A percentile compares a stretch with the other conserved stretches of the same genome.
Conservation (phyloP, 2,888 invertebrate genomes). For the Schrankia costaestrigalis region DNA sequence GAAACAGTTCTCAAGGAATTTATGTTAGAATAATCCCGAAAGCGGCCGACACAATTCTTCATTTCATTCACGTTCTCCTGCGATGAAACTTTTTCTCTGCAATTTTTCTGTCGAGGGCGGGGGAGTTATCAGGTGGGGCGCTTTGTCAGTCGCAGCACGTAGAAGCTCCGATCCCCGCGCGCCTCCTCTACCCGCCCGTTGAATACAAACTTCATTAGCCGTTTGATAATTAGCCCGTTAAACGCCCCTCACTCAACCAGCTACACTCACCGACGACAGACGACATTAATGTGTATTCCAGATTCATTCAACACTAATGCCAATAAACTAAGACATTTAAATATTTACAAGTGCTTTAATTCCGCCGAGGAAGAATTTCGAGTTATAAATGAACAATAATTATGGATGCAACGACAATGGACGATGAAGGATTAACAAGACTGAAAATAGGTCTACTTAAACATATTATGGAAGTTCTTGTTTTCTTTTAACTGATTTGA, state of each 20-base stretch:
- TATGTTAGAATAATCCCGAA: constrained; percentile 75
- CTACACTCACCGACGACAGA: constrained; percentile 55
- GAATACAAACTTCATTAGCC: constrained; percentile 82
- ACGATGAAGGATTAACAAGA: no score
- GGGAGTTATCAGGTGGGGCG: constrained; percentile 77
- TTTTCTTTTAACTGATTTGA: no score
- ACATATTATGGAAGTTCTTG: no score
- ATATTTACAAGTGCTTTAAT: constrained; percentile 2
- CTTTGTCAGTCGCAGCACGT: constrained; percentile 75
- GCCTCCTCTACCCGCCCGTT: constrained; percentile 64
- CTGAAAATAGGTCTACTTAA: no score
- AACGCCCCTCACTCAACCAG: constrained; percentile 72
- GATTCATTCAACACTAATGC: constrained; percentile 6
- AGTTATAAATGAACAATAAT: no score
- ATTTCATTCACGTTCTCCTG: constrained; percentile 80
- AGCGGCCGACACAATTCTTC: constrained; percentile 77
- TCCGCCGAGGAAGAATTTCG: no score
- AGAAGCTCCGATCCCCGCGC: constrained; percentile 58
- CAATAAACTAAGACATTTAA: constrained; percentile 1
- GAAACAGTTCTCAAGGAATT: constrained; percentile 70
- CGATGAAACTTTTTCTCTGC: constrained; percentile 81
- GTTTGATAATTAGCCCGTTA: constrained; percentile 81
- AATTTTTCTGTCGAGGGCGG: constrained; percentile 77
- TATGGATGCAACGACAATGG: no score
- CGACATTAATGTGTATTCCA: constrained; percentile 35